Evolutionary conservation across 2,888 invertebrate genomes (phyloP).

Genomic region (Erpobdella octoculata): DNA sequence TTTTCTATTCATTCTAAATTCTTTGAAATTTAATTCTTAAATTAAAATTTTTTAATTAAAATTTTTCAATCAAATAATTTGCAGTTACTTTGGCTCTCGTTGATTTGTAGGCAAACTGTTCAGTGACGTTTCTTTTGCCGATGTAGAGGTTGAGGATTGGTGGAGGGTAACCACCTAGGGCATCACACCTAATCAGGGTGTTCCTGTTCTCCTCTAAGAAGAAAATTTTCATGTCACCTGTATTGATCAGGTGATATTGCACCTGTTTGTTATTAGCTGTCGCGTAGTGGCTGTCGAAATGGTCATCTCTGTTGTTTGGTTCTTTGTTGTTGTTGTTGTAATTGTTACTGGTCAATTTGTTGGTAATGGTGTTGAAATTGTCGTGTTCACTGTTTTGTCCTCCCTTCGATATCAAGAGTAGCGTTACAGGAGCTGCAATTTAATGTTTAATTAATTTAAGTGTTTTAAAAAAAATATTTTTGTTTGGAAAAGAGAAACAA

Average conservation of each 20-base stretch:
- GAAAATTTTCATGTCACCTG: not conserved
- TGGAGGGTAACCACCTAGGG: constrained; percentile 28
- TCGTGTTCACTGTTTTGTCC: no score
- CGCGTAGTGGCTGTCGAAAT: not conserved
- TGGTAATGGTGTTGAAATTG: no score
- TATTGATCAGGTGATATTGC: not conserved
- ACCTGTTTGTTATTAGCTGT: not conserved
- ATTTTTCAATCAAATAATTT: no score
- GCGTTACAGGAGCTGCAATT: not conserved
- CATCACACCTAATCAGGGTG: constrained; percentile 12
- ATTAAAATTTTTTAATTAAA: not conserved
- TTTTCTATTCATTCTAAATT: no score
- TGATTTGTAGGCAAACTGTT: constrained; percentile 18
- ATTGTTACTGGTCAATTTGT: no score
- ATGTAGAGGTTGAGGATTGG: constrained; percentile 20
- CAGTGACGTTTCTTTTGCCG: constrained; percentile 22
- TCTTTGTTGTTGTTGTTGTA: no score
- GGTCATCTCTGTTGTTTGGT: not conserved
- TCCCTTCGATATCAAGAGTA: not conserved
- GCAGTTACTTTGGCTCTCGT: not conserved
- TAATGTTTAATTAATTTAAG: no score
- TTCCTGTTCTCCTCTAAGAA: constrained; percentile 21
- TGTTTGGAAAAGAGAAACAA: no score
- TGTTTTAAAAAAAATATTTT: no score
- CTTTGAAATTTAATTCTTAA: not conserved